phyloP scores from a whole-genome alignment of 92 coral and sea anemone species.

The Bergia puertoricense region DNA sequence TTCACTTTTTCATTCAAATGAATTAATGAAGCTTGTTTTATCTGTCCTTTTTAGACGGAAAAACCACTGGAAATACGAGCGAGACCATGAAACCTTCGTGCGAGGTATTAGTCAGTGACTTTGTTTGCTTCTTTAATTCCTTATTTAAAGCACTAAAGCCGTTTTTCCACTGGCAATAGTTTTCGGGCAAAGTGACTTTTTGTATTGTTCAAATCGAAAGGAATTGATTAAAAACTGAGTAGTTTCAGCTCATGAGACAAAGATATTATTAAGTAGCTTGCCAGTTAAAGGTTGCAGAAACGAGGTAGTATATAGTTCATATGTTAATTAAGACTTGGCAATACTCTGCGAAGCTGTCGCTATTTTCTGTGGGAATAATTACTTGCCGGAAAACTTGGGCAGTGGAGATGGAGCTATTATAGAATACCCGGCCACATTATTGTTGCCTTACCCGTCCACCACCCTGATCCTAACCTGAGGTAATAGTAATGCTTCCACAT shows the following conservation, averaged over 20 bases:
- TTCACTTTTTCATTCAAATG: not conserved
- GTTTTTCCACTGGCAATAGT: conserved; percentile 8
- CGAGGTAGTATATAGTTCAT: conserved; percentile 13
- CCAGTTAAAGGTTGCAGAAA: conserved; percentile 13
- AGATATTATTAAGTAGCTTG: conserved; percentile 11
- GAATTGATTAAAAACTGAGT: not conserved
- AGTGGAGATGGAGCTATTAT: conserved; percentile 9
- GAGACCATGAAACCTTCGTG: conserved; percentile 9
- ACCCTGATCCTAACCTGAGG: conserved; percentile 10
- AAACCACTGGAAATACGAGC: conserved; percentile 8
- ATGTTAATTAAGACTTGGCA: conserved; percentile 7
- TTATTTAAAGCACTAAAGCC: conserved; percentile 6
- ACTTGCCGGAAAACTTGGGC: conserved; percentile 12
- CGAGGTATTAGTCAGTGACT: conserved; percentile 8
- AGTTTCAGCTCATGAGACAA: conserved; percentile 1
- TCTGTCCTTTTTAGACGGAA: conserved; percentile 8
- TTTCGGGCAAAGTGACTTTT: not conserved
- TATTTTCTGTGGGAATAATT: conserved; percentile 11
- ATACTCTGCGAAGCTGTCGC: conserved; percentile 15
- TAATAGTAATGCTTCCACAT: conserved; percentile 5
- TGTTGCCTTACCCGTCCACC: not conserved
- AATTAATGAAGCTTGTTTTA: conserved; percentile 5
- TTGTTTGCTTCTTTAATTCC: conserved; percentile 6
- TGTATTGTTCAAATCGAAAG: not conserved
- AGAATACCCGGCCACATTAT: conserved; percentile 9